Evolutionary conservation across 2,888 invertebrate species (phyloP), one percentile per base, ranked within the genome.

Genomic region (Perdita meconis): DNA sequence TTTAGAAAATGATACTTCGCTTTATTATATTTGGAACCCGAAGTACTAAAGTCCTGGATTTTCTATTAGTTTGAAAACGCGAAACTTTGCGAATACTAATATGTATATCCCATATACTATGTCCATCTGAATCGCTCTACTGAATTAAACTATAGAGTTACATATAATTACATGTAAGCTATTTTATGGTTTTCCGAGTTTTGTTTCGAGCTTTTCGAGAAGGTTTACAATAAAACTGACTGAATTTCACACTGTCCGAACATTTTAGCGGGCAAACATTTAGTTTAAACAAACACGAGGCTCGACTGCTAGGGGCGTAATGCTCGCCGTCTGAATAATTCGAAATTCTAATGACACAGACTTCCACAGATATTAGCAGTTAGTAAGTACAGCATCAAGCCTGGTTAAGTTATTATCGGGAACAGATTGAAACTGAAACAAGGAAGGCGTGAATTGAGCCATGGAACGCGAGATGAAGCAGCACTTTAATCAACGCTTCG

Each of bases 291-390:
- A 55, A 55, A 64, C 47, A 44, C n/a, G 24, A 42, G 10, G 24
- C 6, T 36, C 36, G 34, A 57, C 51, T 60, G 34, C 19, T 6
- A 4, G 19, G 10, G 22, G 12, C 10, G 38, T 51, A 47, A 74
- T 65, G 16, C 75, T 24, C 12, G 63, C 24, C 38, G 51, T 63
- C 40, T 59, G 53, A 77, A 77, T 68, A 68, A 77, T 77, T 77
- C 55, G 22, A 6, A 47, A 60, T 75, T 60, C 55, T 55, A 65
- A 60, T 65, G 64, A 75, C 59, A 47, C 53, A 47, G 26, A 24
- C 60, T 65, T 75, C 51, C 24, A 47, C 55, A 55, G 65, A 75
- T 76, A 75, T 75, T 73, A 73, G 56, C 34, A 3, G 36, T 63
- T 34, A 8, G 47, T 75, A 75, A 75, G 59, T 50, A 55, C 59